Conservation (phyloP, 2,888 invertebrate species). For the Xiphydria camelus region DNA sequence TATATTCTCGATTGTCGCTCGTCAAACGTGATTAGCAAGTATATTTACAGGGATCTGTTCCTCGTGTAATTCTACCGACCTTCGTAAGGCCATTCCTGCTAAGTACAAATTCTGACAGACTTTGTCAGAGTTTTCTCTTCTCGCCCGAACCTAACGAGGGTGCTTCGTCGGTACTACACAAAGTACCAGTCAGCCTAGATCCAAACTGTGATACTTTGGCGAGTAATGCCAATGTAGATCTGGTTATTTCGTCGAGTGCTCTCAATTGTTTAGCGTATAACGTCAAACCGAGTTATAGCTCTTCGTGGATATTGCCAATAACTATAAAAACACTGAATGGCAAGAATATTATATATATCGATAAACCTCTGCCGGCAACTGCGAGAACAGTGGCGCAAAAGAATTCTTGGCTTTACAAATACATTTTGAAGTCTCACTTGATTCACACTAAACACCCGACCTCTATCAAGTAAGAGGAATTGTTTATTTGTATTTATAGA, state of each 20-base stretch:
- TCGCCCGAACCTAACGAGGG: background rate
- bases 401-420: conserved; percentile 42
- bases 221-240: conserved; percentile 33
- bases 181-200: conserved; percentile 40
- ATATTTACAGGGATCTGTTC: conserved; percentile 32
- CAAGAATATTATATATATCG: conserved; percentile 41
- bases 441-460: conserved; percentile 17
- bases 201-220: conserved; percentile 35
- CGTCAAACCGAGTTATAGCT: conserved; percentile 26
- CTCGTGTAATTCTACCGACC: conserved; percentile 26
- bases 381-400: conserved; percentile 34
- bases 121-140: background rate
- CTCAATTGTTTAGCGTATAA: conserved; percentile 42
- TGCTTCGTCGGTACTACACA: conserved; percentile 11
- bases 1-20: no score
- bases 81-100: conserved; percentile 13
- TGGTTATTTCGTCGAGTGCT: conserved; percentile 45
- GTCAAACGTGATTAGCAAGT: no score
- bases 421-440: conserved; percentile 29
- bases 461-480: conserved; percentile 8
- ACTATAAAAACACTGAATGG: conserved; percentile 32
- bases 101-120: background rate
- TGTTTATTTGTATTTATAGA: background rate
- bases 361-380: conserved; percentile 40
- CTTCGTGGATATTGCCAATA: conserved; percentile 42